phyloP scores from a whole-genome alignment of 2,113 vertebrate genomes.

The Gnathonemus echidnorhynchus region DNA sequence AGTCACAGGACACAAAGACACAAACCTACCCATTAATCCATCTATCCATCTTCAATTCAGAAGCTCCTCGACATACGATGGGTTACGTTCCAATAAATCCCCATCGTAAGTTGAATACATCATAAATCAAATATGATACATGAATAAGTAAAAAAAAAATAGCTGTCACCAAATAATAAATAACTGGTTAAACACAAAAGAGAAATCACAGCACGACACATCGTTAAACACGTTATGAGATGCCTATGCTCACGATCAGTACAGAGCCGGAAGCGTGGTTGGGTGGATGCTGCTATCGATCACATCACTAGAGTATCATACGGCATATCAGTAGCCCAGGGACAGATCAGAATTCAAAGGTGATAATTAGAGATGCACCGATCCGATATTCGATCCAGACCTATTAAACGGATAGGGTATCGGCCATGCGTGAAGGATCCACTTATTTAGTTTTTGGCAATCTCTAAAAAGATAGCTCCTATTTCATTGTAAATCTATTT shows the following conservation, averaged over 20 bases:
- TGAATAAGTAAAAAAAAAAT: not conserved
- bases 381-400: too few species aligned
- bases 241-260: not conserved
- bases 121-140: not conserved
- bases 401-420: too few species aligned
- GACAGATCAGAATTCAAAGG: not conserved
- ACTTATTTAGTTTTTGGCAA: too few species aligned
- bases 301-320: not conserved
- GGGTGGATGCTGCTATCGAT: not conserved
- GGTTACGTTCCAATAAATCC: too few species aligned
- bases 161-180: not conserved
- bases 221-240: not conserved
- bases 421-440: too few species aligned
- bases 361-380: not conserved
- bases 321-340: not conserved
- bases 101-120: not conserved
- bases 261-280: not conserved
- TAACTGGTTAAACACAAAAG: not conserved
- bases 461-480: too few species aligned
- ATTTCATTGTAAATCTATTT: too few species aligned
- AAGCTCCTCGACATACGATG: not conserved
- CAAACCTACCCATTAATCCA: not conserved
- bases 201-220: not conserved
- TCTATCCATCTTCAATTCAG: not conserved
- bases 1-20: not conserved